Evolutionary conservation across 2,797 vertebrate genomes (phyloP).

Genomic region (Parauchenoglanis ngamensis): DNA sequence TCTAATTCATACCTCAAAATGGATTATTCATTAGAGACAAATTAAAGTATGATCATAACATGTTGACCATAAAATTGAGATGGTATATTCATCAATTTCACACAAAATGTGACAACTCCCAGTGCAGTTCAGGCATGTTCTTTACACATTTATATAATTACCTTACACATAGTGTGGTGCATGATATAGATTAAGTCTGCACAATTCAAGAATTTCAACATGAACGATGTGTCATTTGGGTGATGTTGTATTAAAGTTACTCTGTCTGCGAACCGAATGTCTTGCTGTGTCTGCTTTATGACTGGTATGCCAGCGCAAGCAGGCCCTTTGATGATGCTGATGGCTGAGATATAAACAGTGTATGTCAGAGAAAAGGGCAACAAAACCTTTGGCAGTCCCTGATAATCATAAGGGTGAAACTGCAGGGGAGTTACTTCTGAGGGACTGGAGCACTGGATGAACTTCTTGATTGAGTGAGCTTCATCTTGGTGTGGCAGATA

Average conservation of each 20-base stretch:
- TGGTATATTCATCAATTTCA: background rate
- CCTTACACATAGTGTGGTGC: background rate
- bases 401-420: background rate
- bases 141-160: background rate
- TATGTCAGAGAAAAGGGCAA: constrained; percentile 18
- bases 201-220: too few species aligned
- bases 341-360: background rate
- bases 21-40: background rate
- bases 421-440: background rate
- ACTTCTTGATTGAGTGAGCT: background rate
- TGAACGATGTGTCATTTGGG: background rate
- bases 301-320: background rate
- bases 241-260: background rate
- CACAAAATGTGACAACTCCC: background rate
- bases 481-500: constrained; percentile 9
- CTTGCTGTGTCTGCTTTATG: background rate
- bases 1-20: background rate
- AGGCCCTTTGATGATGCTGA: constrained; percentile 17
- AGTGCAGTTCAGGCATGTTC: background rate
- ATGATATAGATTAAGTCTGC: background rate
- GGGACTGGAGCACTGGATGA: background rate
- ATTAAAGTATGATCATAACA: background rate
- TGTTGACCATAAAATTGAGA: background rate
- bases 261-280: background rate
- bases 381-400: background rate